Base-by-base conservation (phyloP, 2,113 vertebrate species). In the Vidua chalybeata region DNA sequence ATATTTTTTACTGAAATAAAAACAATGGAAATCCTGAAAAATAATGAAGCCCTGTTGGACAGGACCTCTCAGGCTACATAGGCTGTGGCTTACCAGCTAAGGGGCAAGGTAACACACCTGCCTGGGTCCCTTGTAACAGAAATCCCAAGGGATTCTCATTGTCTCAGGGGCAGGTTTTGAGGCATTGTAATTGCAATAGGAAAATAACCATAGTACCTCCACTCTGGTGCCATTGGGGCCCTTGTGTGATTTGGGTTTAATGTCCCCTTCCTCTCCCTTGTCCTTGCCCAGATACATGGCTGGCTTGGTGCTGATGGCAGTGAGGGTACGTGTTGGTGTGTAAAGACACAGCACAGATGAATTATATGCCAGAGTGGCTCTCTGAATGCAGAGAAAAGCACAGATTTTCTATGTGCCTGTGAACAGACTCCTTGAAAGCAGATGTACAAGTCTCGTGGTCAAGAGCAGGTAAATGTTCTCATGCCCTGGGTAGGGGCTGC, bases 311-410 rank as follows among this genome's bases (percentile, higher is more conserved):
- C 55, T 66, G 59, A 52, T 35, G 59, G 68, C 74, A 49, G 66
- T n/a, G 74, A 33, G 43, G 23, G 56, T 0, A 1, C 0, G 0
- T 45, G n/a, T 28, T 0, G 0, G 30, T 35, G 15, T 6, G 19
- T n/a, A 33, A 83, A 55, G 79, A 35, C 23, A 17, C 3, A 31
- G 52, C 63, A 43, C 11, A 11, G n/a, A 35, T 3, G 1, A 59
- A 9, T 37, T 33, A 4, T 2, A 48, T 20, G 31, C 33, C 52
- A 13, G 24, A 75, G 66, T 1, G 12, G 33, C 52, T 41, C 18
- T 49, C 48, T 35, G 59, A 56, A 21, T 10, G 54, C 45, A 62
- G 66, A 45, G 63, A 33, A 20, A 11, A 80, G 20, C 54, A 88
- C 18, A 18, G n/a, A 35, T 74, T 55, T 62, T 62, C 76, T 78